These are phyloP conservation scores for Polyergus mexicanus DNA, from an alignment of 1,140 invertebrate genomes.

Conservation along the genomic window DNA sequence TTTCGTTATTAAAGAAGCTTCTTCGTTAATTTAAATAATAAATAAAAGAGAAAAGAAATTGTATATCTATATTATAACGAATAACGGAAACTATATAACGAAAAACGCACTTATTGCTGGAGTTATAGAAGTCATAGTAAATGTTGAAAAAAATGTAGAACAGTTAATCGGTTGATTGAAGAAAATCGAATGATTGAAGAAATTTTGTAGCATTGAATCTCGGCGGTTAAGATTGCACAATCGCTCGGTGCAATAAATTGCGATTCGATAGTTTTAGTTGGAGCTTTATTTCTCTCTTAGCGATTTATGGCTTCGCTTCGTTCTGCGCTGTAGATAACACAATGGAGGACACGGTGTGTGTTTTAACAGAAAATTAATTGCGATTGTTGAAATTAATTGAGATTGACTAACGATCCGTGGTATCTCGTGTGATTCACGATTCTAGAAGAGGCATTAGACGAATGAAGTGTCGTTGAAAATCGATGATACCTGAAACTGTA, in stretches of 20 bases:
- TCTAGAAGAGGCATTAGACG: background rate
- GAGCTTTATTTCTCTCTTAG: conserved; percentile 45
- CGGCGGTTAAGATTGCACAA: conserved; percentile 24
- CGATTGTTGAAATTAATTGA: conserved; percentile 43
- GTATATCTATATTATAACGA: background rate
- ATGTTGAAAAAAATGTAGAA: background rate
- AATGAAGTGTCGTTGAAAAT: background rate
- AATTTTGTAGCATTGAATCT: background rate
- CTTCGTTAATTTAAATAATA: background rate
- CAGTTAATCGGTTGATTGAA: conserved; percentile 6
- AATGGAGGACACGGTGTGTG: conserved; percentile 27
- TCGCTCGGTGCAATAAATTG: conserved; percentile 41
- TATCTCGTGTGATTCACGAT: conserved; percentile 28
- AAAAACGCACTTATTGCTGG: background rate
- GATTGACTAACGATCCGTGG: conserved; percentile 24
- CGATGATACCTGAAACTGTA: background rate
- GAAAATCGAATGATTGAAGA: conserved; percentile 5
- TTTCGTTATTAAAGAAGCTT: background rate
- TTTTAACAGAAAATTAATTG: conserved; percentile 42
- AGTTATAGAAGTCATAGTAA: background rate
- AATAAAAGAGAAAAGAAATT: background rate
- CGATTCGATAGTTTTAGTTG: conserved; percentile 38
- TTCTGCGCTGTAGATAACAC: conserved; percentile 22
- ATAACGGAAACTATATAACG: background rate
- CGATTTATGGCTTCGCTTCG: conserved; percentile 45